Conservation (phyloP, 2,888 invertebrate genomes). For the Nowickia ferox region DNA sequence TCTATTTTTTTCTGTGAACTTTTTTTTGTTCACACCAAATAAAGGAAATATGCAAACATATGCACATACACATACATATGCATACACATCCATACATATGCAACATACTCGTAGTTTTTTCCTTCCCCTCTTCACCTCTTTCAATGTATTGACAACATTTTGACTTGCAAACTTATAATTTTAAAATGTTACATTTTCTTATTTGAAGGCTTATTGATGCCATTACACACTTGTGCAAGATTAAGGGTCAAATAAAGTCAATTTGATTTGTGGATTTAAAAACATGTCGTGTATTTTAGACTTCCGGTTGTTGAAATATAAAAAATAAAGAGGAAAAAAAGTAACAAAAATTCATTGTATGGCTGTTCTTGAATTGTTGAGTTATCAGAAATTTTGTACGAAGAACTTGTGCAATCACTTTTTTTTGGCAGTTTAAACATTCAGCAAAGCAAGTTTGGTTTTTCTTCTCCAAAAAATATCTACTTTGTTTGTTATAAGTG, state of each 20-base stretch:
- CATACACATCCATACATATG: too few species aligned
- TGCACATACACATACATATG: too few species aligned
- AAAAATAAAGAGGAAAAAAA: background rate
- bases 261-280: slow-evolving; percentile 53
- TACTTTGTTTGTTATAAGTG: too few species aligned
- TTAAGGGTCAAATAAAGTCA: slow-evolving; percentile 39
- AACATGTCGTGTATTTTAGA: slow-evolving; percentile 8
- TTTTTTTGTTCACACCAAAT: too few species aligned
- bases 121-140: slow-evolving; percentile 6
- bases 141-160: slow-evolving; percentile 43
- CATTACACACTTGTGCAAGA: slow-evolving; percentile 45
- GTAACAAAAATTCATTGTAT: background rate
- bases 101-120: too few species aligned
- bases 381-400: background rate
- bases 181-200: slow-evolving; percentile 31
- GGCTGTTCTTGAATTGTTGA: slow-evolving; percentile 16
- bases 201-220: slow-evolving; percentile 29
- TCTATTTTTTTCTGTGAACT: too few species aligned
- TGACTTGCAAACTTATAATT: slow-evolving; percentile 38
- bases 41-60: too few species aligned
- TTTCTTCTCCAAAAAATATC: too few species aligned
- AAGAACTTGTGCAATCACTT: background rate
- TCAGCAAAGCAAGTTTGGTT: background rate
- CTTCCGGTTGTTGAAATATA: background rate
- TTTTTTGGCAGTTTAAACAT: background rate